Evolutionary conservation across 2,113 vertebrate species (phyloP).

Genomic region (Tetrax tetrax): DNA sequence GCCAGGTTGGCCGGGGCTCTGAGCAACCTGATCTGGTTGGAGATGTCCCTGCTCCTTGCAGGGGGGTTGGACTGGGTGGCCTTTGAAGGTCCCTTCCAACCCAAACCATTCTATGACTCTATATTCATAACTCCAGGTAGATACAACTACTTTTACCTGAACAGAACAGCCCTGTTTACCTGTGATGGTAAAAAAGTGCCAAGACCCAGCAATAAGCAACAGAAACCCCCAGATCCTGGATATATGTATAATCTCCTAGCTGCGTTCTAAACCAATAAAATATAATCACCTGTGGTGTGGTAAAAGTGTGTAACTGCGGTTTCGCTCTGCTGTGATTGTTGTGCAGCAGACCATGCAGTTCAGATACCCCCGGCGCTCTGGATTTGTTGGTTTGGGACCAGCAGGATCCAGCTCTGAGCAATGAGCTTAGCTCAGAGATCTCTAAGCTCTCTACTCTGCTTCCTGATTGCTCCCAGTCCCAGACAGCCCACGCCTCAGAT

Average conservation of each 20-base stretch:
- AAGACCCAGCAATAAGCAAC: not conserved
- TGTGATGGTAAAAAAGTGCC: not conserved
- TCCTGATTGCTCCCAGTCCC: not conserved
- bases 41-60: no score
- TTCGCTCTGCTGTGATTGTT: not conserved
- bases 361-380: not conserved
- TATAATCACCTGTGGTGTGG: not conserved
- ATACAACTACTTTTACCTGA: not conserved
- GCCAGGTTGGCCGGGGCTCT: no score
- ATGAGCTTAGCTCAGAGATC: not conserved
- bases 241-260: not conserved
- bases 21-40: no score
- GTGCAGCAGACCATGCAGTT: not conserved
- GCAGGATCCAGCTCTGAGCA: not conserved
- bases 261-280: not conserved
- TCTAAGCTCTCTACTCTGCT: not conserved
- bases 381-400: not conserved
- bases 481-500: not conserved
- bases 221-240: not conserved
- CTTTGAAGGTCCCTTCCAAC: no score
- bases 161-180: not conserved
- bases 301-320: not conserved
- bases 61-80: no score
- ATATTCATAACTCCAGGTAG: not conserved
- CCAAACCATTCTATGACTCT: no score